A percentile compares a stretch with the other conserved stretches of the same genome.
phyloP scores from a whole-genome alignment of 1,140 invertebrate genomes.

The Prorops nasuta region DNA sequence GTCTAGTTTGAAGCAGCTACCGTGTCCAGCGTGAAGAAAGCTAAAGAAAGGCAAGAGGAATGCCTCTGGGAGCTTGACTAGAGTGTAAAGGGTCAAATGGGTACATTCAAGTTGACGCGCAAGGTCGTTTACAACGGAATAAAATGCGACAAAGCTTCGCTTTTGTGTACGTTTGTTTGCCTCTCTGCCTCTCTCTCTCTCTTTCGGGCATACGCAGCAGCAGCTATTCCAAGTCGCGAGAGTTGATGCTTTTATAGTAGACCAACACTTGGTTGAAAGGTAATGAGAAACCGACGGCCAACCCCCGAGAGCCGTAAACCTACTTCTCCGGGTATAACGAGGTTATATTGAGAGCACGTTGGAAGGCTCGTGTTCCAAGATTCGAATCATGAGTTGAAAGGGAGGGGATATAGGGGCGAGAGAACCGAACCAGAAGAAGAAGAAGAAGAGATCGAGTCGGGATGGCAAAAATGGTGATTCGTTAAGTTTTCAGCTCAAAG shows the following conservation, averaged over 20 bases:
- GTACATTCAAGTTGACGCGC: neutral
- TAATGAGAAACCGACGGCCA: constrained; percentile 29
- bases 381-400: too few relatives aligned
- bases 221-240: too few relatives aligned
- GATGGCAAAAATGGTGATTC: too few relatives aligned
- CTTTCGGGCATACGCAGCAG: neutral
- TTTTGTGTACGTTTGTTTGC: neutral
- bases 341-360: constrained; percentile 38
- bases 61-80: too few relatives aligned
- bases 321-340: constrained; percentile 36
- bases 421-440: neutral
- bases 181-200: neutral
- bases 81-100: constrained; percentile 14
- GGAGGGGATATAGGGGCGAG: neutral
- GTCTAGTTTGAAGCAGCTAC: neutral
- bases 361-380: constrained; percentile 17
- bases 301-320: constrained; percentile 24
- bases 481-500: too few relatives aligned
- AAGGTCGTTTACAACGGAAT: neutral
- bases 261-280: too few relatives aligned
- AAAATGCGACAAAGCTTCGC: constrained; percentile 13
- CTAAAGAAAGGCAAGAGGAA: neutral
- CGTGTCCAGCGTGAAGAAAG: neutral
- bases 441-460: constrained; percentile 7
- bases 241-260: too few relatives aligned